These are phyloP conservation scores for Mimas tiliae DNA, from an alignment of 2,888 invertebrate species.

Conservation along the genomic window DNA sequence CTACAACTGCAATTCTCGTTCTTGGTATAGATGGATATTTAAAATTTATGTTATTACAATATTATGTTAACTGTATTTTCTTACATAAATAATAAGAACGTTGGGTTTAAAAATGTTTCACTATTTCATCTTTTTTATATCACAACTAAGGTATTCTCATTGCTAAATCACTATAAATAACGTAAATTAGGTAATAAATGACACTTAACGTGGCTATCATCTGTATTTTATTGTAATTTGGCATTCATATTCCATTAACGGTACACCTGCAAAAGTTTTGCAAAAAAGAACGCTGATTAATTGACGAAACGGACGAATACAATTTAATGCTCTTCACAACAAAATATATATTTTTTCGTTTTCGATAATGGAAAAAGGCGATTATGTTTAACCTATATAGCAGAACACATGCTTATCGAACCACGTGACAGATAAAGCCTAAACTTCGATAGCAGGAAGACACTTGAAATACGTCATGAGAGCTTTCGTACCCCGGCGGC, in stretches of 20 bases:
- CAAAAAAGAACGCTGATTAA: conserved; percentile 15
- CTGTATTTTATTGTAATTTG: neutral
- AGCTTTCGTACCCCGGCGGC: neutral
- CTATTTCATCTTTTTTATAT: too few species aligned
- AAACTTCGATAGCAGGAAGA: conserved; percentile 2
- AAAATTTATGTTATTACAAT: neutral
- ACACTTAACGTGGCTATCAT: neutral
- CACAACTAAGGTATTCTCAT: neutral
- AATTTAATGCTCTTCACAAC: neutral
- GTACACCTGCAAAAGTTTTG: conserved; percentile 4
- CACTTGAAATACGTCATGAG: conserved; percentile 7
- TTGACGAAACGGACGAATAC: neutral
- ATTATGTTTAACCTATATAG: conserved; percentile 4
- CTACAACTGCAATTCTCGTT: neutral
- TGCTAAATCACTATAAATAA: neutral
- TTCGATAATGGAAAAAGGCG: conserved; percentile 7
- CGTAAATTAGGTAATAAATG: neutral
- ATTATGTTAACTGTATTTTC: too few species aligned
- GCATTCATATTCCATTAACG: neutral
- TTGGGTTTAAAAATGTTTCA: too few species aligned
- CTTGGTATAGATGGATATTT: neutral
- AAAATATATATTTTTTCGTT: neutral
- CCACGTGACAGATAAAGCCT: conserved; percentile 17
- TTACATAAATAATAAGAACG: too few species aligned
- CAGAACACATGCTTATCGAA: neutral